Evolutionary conservation across 1,140 invertebrate genomes (phyloP), one percentile per base, ranked within the genome.

Genomic region (Apis laboriosa): DNA sequence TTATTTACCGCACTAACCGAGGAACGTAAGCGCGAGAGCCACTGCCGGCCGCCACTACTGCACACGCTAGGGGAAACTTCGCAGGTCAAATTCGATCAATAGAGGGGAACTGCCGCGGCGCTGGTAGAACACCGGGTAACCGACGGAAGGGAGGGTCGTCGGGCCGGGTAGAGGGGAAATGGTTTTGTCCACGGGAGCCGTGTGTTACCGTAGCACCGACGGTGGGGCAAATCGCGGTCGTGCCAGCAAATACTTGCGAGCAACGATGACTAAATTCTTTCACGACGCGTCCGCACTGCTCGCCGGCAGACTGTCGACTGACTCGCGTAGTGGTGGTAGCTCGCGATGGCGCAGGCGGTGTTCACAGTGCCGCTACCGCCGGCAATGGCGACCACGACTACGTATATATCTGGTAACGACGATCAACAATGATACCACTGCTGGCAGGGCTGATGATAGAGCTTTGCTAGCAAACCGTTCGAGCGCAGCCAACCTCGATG

Each of bases 1-100:
- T 85, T 85, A 86, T 84, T 88, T 75, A 85, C 68, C 86, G 86
- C 85, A 89, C 84, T 71, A 85, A 76, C 80, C 82, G 84, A 77
- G 84, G 73, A 84, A 84, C 80, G 84, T 72, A 83, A 87, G 72
- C 86, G 88, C 86, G 77, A 86, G 66, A 83, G 80, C 73, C 86
- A 86, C 86, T 81, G 72, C 84, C 86, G 80, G 82, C 88, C 84
- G 84, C 87, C 83, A 88, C 88, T 88, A 90, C 89, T 84, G 88
- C 91, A 85, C 89, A 87, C 90, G 90, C 89, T 90, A 90, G 86
- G 90, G 85, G 90, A 90, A 89, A 92, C 90, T 93, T 92, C 88
- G 92, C 92, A 89, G 92, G 92, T 93, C 92, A 91, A 93, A 92
- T 91, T 90, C 92, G 93, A 94, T 93, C 93, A 92, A 94, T 94